phyloP scores from a whole-genome alignment of 2,888 invertebrate species.

The Argyresthia albistria region DNA sequence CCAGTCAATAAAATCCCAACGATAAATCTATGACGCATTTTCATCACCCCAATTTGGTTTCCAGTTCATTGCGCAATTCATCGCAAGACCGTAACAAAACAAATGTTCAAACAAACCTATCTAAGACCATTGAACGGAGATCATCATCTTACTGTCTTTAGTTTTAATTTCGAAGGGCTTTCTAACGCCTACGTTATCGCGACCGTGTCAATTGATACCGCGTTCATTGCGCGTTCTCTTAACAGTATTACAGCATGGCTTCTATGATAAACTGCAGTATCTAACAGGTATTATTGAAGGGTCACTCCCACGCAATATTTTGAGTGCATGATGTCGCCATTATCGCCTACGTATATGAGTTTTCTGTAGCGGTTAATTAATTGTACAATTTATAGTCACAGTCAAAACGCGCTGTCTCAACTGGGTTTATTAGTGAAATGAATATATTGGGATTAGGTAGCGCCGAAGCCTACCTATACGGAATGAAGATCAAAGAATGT shows the following conservation, averaged over 20 bases:
- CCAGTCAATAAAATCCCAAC: background rate
- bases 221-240: slow-evolving; percentile 14
- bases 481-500: too few relatives aligned
- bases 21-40: background rate
- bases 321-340: slow-evolving; percentile 28
- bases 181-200: slow-evolving; percentile 16
- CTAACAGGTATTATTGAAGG: slow-evolving; percentile 3
- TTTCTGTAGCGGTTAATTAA: background rate
- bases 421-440: too few relatives aligned
- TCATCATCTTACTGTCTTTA: slow-evolving; percentile 5
- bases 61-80: background rate
- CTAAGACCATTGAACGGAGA: background rate
- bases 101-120: background rate
- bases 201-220: slow-evolving; percentile 6
- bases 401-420: too few relatives aligned
- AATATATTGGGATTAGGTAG: too few relatives aligned
- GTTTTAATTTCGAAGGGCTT: slow-evolving; percentile 13
- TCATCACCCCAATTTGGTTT: too few relatives aligned
- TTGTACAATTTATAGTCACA: background rate
- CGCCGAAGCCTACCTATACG: too few relatives aligned
- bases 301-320: slow-evolving; percentile 23
- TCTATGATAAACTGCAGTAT: background rate
- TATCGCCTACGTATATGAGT: slow-evolving; percentile 23
- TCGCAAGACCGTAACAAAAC: background rate
- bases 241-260: background rate